These are phyloP conservation scores for Poecilia velifera DNA, from an alignment of 2,797 vertebrate genomes.

Conservation along the genomic window DNA sequence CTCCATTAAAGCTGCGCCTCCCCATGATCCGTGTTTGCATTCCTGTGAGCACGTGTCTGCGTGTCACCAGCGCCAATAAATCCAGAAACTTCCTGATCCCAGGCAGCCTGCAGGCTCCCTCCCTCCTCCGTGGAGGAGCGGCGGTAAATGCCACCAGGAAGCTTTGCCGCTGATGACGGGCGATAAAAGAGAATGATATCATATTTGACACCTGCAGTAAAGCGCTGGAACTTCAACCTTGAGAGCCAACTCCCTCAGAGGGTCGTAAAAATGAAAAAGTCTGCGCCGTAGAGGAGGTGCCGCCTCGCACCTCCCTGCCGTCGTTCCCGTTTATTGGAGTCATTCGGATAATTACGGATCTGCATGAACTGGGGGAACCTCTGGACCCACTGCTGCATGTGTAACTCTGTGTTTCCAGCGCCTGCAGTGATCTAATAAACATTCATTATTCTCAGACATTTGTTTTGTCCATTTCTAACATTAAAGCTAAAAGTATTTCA, in stretches of 20 bases:
- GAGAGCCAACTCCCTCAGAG: conserved; percentile 72
- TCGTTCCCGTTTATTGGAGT: conserved; percentile 35
- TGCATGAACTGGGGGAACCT: conserved; percentile 23
- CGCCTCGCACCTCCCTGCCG: conserved; percentile 38
- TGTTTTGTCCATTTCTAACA: background rate
- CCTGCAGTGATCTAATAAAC: background rate
- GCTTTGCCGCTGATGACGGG: conserved; percentile 67
- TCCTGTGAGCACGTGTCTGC: background rate
- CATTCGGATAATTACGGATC: conserved; percentile 36
- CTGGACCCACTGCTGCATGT: conserved; percentile 12
- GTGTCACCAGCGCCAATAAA: conserved; percentile 46
- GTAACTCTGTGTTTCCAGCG: background rate
- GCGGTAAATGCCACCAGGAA: conserved; percentile 72
- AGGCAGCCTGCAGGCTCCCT: conserved; percentile 40
- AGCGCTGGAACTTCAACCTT: conserved; percentile 78
- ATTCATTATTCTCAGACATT: background rate
- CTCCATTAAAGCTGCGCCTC: background rate
- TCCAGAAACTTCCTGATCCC: conserved; percentile 46
- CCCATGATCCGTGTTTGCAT: background rate
- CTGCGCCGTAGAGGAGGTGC: conserved; percentile 46
- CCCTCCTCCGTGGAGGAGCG: background rate
- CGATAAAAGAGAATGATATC: conserved; percentile 80
- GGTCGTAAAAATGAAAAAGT: conserved; percentile 73
- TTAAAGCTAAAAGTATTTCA: background rate
- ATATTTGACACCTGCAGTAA: conserved; percentile 79